Percentiles rank a stretch among this genome's conserved stretches.
These are phyloP conservation scores for Hirundichthys speculiger DNA, from an alignment of 2,113 vertebrate genomes.

Conservation along the genomic window DNA sequence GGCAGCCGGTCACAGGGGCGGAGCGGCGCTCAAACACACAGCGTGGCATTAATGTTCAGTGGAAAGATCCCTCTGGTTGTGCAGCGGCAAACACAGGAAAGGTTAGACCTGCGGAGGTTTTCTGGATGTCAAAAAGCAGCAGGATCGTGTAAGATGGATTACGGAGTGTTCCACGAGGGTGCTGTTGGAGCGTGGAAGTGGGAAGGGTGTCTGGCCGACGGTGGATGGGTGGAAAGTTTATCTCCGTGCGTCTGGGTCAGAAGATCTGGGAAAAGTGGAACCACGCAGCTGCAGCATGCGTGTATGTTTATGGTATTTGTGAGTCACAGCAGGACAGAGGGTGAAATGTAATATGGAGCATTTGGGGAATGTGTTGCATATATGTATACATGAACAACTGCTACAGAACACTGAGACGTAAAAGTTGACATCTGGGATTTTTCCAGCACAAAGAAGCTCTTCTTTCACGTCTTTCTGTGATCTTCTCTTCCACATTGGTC, in stretches of 20 bases:
- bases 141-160: constrained; percentile 51
- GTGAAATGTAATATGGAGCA: constrained; percentile 45
- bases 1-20: constrained; percentile 48
- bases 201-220: constrained; percentile 39
- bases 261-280: constrained; percentile 55
- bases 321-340: constrained; percentile 43
- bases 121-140: constrained; percentile 36
- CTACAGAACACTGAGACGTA: constrained; percentile 40
- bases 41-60: constrained; percentile 21
- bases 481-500: constrained; percentile 51
- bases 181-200: constrained; percentile 32
- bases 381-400: constrained; percentile 34
- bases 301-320: constrained; percentile 63
- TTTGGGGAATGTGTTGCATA: constrained; percentile 53
- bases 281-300: constrained; percentile 28
- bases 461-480: constrained; percentile 63
- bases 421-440: constrained; percentile 57
- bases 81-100: constrained; percentile 16
- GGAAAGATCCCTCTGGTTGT: constrained; percentile 35
- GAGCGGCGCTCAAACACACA: constrained; percentile 36
- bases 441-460: constrained; percentile 67
- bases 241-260: constrained; percentile 23
- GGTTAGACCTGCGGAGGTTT: constrained; percentile 13
- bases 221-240: constrained; percentile 49
- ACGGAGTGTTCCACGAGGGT: constrained; percentile 47